A percentile compares a stretch with the other conserved stretches of the same genome.
Conservation (phyloP, 2,888 invertebrate genomes). For the Cyaniris semiargus region DNA sequence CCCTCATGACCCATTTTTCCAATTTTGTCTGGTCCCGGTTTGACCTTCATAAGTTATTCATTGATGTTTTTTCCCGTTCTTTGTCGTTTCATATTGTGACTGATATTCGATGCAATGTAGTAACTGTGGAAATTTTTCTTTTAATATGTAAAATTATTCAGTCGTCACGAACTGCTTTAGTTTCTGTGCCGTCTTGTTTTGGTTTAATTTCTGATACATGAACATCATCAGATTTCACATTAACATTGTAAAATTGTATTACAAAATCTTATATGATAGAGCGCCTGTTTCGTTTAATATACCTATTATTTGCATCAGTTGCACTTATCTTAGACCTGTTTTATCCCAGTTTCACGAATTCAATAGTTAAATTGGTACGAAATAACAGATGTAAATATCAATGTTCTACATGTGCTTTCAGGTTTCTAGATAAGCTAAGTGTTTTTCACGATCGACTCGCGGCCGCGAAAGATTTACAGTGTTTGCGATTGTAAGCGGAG, state of each 20-base stretch:
- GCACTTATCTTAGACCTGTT: background rate
- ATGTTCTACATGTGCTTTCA: slow-evolving; percentile 28
- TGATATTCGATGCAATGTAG: slow-evolving; percentile 35
- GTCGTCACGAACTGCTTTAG: background rate
- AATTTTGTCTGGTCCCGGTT: background rate
- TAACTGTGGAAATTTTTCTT: slow-evolving; percentile 34
- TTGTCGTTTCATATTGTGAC: slow-evolving; percentile 44
- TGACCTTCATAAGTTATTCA: background rate
- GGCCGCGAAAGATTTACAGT: slow-evolving; percentile 67
- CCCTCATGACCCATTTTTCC: background rate
- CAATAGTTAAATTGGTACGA: background rate
- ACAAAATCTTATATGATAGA: background rate
- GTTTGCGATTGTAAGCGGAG: slow-evolving; percentile 52
- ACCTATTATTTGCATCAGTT: background rate
- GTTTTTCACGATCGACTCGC: slow-evolving; percentile 57
- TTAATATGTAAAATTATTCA: slow-evolving; percentile 27
- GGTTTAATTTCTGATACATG: background rate
- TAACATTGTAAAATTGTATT: background rate
- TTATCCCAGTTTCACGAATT: background rate
- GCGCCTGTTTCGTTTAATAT: background rate
- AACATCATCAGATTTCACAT: background rate
- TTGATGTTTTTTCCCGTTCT: background rate
- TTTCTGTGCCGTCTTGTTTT: background rate
- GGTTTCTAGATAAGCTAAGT: slow-evolving; percentile 30
- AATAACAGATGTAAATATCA: slow-evolving; percentile 4